Percentiles rank a stretch among this genome's conserved stretches.
Conservation (phyloP, 2,888 invertebrate genomes). For the Pristionchus fissidentatus region DNA sequence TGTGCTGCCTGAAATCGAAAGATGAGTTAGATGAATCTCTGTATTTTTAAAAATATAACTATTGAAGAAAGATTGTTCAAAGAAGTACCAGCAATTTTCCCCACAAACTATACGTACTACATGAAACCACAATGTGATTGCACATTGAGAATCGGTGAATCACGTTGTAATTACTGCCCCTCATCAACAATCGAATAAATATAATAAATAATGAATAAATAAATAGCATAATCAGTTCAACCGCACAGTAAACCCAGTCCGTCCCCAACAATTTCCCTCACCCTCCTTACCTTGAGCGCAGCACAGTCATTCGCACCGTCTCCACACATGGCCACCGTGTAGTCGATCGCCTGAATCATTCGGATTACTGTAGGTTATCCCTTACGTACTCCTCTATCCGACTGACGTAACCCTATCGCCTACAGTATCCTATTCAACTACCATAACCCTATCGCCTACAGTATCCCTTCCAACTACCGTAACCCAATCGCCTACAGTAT, state of each 20-base stretch:
- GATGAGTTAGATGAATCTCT: background rate
- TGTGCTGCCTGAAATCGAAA: constrained; percentile 75
- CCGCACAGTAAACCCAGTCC: background rate
- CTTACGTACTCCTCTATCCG: background rate
- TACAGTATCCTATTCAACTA: background rate
- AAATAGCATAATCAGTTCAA: too few species aligned
- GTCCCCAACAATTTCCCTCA: background rate
- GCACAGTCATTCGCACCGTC: constrained; percentile 79
- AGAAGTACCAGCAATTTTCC: too few species aligned
- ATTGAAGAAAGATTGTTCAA: too few species aligned
- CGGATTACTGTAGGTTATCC: background rate
- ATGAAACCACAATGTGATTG: too few species aligned
- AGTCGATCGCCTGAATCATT: constrained; percentile 75
- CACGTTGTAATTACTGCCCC: too few species aligned
- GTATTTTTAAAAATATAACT: too few species aligned
- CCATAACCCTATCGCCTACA: background rate
- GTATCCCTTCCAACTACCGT: constrained; percentile 1
- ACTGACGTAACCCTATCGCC: background rate
- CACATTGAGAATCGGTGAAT: too few species aligned
- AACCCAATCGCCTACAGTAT: background rate
- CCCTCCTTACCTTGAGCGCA: constrained; percentile 75
- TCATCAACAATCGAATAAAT: too few species aligned
- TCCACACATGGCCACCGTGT: constrained; percentile 78
- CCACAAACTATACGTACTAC: too few species aligned
- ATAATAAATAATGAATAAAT: too few species aligned